Evolutionary conservation across 2,888 invertebrate genomes (phyloP).

Genomic region (Sinotaia quadrata): DNA sequence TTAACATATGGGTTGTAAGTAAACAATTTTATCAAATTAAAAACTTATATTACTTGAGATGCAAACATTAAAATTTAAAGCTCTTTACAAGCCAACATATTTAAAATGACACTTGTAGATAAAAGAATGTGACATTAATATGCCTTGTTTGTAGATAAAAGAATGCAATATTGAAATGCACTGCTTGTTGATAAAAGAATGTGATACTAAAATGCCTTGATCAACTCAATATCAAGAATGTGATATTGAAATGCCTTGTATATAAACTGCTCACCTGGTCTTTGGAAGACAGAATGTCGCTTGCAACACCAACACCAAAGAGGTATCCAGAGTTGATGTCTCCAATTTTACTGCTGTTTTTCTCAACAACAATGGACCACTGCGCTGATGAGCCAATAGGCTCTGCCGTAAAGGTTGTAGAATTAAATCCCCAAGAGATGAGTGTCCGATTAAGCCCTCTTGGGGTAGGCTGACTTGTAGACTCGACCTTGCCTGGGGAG

Average conservation of each 20-base stretch:
- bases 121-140: no score
- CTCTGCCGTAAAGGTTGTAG: conserved; percentile 67
- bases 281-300: conserved; percentile 55
- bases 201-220: no score
- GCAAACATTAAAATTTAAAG: no score
- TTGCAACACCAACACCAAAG: conserved; percentile 67
- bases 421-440: conserved; percentile 68
- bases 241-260: not conserved
- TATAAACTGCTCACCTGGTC: conserved; percentile 48
- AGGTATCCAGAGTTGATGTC: conserved; percentile 62
- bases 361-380: conserved; percentile 66
- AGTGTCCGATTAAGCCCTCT: conserved; percentile 62
- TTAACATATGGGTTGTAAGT: no score
- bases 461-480: conserved; percentile 26
- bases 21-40: not conserved
- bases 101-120: no score
- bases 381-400: conserved; percentile 47
- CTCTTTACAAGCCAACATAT: no score
- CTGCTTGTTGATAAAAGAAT: not conserved
- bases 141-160: no score
- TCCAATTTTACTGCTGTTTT: conserved; percentile 61
- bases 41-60: not conserved
- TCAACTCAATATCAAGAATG: not conserved
- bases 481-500: conserved; percentile 32
- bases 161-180: not conserved